Evolutionary conservation across 2,113 vertebrate species (phyloP).

Genomic region (Desmodus rotundus): DNA sequence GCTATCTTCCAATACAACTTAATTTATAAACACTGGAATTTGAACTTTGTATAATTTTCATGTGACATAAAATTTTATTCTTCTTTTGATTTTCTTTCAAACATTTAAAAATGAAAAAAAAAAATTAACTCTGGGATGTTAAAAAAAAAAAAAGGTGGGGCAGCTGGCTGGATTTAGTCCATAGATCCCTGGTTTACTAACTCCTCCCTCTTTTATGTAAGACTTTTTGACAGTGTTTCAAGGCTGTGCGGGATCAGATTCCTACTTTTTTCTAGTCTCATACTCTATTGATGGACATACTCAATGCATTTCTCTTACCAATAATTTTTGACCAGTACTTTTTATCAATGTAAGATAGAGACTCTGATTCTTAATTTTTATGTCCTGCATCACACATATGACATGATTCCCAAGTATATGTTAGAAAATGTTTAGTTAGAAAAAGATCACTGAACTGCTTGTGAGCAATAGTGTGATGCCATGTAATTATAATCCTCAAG

Average conservation of each 20-base stretch:
- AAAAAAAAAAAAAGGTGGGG: background rate
- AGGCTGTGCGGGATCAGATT: background rate
- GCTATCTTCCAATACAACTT: background rate
- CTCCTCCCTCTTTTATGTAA: background rate
- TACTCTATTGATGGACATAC: background rate
- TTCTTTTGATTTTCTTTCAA: background rate
- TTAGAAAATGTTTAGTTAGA: background rate
- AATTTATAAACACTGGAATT: background rate
- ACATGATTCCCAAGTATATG: background rate
- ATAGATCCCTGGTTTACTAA: background rate
- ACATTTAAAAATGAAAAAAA: background rate
- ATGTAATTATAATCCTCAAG: slow-evolving; percentile 9
- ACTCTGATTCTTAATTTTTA: background rate
- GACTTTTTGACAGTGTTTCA: background rate
- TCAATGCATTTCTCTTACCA: background rate
- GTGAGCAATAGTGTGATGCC: background rate
- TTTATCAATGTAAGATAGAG: background rate
- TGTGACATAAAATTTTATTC: background rate
- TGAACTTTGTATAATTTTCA: background rate
- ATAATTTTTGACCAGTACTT: background rate
- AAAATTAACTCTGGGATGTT: background rate
- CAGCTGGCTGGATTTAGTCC: background rate
- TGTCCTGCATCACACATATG: background rate
- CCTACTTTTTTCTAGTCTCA: background rate
- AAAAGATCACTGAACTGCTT: background rate